Evolutionary conservation across 1,140 invertebrate genomes (phyloP).

Genomic region (Portunus trituberculatus): DNA sequence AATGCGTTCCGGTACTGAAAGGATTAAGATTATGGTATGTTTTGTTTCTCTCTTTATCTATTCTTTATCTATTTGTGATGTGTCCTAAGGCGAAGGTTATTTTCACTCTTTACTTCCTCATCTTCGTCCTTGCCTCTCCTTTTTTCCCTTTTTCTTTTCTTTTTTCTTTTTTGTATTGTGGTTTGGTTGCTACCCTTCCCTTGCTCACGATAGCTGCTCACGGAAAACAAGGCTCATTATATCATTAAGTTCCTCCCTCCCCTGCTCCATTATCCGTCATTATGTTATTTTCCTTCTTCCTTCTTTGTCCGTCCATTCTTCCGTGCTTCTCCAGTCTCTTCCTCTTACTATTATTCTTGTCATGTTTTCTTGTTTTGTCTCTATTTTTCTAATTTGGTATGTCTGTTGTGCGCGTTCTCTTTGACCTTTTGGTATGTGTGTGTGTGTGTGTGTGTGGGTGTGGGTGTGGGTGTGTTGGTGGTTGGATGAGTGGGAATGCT

Average conservation of each 20-base stretch:
- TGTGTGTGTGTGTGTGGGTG: too few relatives aligned
- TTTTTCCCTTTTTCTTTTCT: background rate
- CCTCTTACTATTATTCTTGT: too few relatives aligned
- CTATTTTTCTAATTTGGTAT: background rate
- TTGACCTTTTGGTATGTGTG: background rate
- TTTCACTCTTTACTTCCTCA: too few relatives aligned
- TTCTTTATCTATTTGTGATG: too few relatives aligned
- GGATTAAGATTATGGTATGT: too few relatives aligned
- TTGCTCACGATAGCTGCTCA: background rate
- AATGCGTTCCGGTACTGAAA: too few relatives aligned
- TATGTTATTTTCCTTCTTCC: background rate
- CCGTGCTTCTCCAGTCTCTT: background rate
- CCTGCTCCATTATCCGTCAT: slow-evolving; percentile 9
- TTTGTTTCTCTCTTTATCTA: too few relatives aligned
- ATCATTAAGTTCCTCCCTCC: background rate
- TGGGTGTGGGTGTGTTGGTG: too few relatives aligned
- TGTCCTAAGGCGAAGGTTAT: too few relatives aligned
- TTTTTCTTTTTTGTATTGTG: background rate
- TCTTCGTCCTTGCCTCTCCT: background rate
- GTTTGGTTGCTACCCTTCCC: background rate
- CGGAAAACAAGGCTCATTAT: background rate
- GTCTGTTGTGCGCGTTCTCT: background rate
- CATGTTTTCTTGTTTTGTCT: too few relatives aligned
- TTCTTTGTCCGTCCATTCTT: background rate
- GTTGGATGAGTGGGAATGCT: background rate